phyloP scores from a whole-genome alignment of 2,888 invertebrate species.

The Ptychoptera contaminata region DNA sequence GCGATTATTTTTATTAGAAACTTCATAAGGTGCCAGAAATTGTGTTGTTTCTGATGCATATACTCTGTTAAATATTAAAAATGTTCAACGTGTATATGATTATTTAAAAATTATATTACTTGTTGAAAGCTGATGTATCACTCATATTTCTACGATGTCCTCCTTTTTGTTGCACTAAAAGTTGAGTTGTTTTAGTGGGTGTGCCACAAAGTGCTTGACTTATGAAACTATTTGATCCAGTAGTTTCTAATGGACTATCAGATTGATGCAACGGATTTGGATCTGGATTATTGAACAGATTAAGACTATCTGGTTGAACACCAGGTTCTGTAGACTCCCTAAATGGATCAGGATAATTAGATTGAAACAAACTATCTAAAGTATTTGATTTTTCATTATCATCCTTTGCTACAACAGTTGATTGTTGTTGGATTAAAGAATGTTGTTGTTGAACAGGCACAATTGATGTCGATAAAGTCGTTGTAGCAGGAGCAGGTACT shows the following conservation, averaged over 20 bases:
- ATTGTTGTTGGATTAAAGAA: conserved; percentile 8
- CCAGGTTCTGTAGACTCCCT: conserved; percentile 31
- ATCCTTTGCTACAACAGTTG: conserved; percentile 5
- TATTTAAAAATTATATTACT: conserved; percentile 31
- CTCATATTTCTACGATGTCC: conserved; percentile 68
- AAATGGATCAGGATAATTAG: conserved; percentile 55
- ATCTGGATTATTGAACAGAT: not conserved
- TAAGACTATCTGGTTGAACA: not conserved
- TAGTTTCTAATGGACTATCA: conserved; percentile 6
- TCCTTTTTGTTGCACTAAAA: conserved; percentile 24
- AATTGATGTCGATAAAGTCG: conserved; percentile 9
- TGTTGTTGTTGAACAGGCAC: conserved; percentile 9
- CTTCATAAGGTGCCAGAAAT: conserved; percentile 57
- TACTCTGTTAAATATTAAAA: conserved; percentile 34
- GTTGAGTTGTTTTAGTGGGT: conserved; percentile 19
- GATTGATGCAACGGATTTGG: conserved; percentile 1
- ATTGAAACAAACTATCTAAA: conserved; percentile 46
- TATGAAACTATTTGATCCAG: conserved; percentile 3
- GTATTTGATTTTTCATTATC: conserved; percentile 13
- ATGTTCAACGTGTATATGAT: not conserved
- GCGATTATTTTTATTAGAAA: conserved; percentile 40
- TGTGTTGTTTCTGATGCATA: conserved; percentile 59
- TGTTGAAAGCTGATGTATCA: conserved; percentile 69
- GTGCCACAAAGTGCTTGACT: conserved; percentile 11
- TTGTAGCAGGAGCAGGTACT: conserved; percentile 15